Evolutionary conservation across 1,140 invertebrate genomes (phyloP).

Genomic region (Drosophila sp.): DNA sequence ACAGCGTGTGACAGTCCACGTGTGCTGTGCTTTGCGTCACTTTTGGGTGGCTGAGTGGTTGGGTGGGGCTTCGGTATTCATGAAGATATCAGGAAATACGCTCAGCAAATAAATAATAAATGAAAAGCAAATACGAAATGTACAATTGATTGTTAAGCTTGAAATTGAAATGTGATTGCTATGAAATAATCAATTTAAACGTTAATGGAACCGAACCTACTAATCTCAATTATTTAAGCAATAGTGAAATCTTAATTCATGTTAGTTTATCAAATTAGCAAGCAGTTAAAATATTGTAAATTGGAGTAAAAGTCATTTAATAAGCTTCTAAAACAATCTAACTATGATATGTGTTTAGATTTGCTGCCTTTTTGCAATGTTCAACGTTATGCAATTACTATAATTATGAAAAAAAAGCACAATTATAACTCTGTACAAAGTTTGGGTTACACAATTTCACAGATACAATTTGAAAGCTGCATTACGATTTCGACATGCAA

Average conservation of each 20-base stretch:
- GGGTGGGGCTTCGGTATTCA: constrained; percentile 23
- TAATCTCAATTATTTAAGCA: background rate
- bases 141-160: constrained; percentile 12
- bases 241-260: too few relatives aligned
- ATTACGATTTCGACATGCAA: constrained; percentile 22
- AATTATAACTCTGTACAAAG: constrained; percentile 20
- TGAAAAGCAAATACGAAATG: constrained; percentile 35
- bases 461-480: constrained; percentile 1
- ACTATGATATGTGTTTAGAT: background rate
- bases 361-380: constrained; percentile 4
- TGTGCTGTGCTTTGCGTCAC: constrained; percentile 51
- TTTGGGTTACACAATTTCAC: constrained; percentile 27
- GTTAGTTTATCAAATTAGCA: background rate
- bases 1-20: constrained; percentile 59
- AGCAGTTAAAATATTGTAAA: background rate
- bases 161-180: constrained; percentile 9
- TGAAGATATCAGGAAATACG: constrained; percentile 19
- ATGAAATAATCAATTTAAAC: background rate
- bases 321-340: background rate
- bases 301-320: background rate
- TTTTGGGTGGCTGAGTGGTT: background rate
- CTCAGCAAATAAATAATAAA: constrained; percentile 53
- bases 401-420: constrained; percentile 21
- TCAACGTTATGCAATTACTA: constrained; percentile 3
- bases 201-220: background rate